Conservation (phyloP, 1,140 invertebrate genomes). For the Scaptomyza montana region DNA sequence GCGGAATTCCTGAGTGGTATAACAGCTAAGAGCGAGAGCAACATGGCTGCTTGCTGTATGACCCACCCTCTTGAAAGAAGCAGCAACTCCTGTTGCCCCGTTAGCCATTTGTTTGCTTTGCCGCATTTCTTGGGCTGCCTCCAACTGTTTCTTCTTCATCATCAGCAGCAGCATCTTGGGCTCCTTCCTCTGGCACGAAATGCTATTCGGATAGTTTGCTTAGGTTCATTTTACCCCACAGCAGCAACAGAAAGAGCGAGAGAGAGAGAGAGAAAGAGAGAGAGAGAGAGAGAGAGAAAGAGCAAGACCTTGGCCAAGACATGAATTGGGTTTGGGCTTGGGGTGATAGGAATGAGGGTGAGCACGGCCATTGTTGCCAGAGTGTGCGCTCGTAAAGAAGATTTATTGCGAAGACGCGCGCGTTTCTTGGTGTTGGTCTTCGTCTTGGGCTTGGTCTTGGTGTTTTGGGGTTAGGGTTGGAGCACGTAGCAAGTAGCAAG, state of each 20-base stretch:
- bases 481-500: slow-evolving; percentile 57
- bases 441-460: background rate
- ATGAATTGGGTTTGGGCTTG: slow-evolving; percentile 13
- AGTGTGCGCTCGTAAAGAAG: slow-evolving; percentile 83
- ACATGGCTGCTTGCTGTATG: slow-evolving; percentile 65
- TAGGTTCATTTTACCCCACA: slow-evolving; percentile 79
- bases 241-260: background rate
- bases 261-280: background rate
- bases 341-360: slow-evolving; percentile 22
- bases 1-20: slow-evolving; percentile 72
- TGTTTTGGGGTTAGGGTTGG: slow-evolving; percentile 1
- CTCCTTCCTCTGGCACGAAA: slow-evolving; percentile 50
- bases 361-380: slow-evolving; percentile 81
- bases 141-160: slow-evolving; percentile 62
- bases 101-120: slow-evolving; percentile 76
- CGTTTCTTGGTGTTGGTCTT: slow-evolving; percentile 63
- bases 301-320: slow-evolving; percentile 10
- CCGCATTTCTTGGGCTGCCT: slow-evolving; percentile 69
- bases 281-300: background rate
- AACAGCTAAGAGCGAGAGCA: slow-evolving; percentile 50
- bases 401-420: slow-evolving; percentile 83
- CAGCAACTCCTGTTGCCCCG: slow-evolving; percentile 24
- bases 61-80: slow-evolving; percentile 49
- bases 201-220: slow-evolving; percentile 83
- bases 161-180: slow-evolving; percentile 60